Base-by-base conservation (phyloP, 2,888 invertebrate genomes). In the Chorisops tibialis region DNA sequence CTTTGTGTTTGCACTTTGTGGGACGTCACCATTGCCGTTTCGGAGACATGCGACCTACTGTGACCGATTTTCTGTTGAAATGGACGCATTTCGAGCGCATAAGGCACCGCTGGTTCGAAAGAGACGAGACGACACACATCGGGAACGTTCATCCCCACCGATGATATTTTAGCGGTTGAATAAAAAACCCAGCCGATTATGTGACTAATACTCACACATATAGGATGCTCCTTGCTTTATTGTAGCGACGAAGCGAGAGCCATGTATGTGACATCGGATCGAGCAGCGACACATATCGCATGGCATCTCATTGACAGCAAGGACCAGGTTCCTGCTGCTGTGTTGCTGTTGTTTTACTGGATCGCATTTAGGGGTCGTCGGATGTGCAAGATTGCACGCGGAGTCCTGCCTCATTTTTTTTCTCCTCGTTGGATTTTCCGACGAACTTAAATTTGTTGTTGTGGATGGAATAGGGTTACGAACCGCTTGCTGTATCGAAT, bases 1-100 rank as follows among this genome's bases (percentile, higher is more conserved):
- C 41, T 62, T 59, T 61, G 64, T 61, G 59, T 61, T 61, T 64
- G 65, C 60, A 58, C 51, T 61, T 63, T 63, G 65, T 65, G 65
- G 65, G 65, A 65, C 65, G 65, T 65, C 65, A 65, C 65, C 65
- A 37, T n/a, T 19, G 30, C 19, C 47, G 47, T 59, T 49, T 38
- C 18, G 61, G 58, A 38, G 61, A 56, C 63, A 65, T 63, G 65
- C 65, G 65, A 65, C 65, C 60, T 45, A 9, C 43, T 60, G 60
- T 60, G 60, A 56, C 56, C 60, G 59, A 45, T 54, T 51, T 54
- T 63, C 52, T 59, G 51, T 54, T 30, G 54, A 54, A 63, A 49
- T 21, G 59, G 56, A 21, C 56, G 48, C 21, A 48, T 62, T 52
- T 38, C 22, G 16, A 18, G 18, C 14, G 39, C n/a, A 39, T 39